Percentiles rank a stretch among this genome's conserved stretches.
phyloP scores from a whole-genome alignment of 2,113 vertebrate genomes.

The Strix uralensis region DNA sequence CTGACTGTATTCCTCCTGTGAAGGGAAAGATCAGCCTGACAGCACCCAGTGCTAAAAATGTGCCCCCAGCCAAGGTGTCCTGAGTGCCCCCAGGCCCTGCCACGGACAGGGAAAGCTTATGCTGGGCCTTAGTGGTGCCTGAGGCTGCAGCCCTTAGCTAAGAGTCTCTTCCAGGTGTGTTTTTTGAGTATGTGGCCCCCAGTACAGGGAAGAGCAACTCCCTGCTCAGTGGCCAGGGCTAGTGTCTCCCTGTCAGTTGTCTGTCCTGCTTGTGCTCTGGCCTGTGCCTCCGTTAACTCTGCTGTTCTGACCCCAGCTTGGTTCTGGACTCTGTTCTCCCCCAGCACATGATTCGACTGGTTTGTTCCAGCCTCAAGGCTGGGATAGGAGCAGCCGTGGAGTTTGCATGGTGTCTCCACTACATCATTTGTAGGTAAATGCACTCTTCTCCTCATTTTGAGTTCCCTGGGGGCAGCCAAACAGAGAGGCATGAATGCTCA shows the following conservation, averaged over 20 bases:
- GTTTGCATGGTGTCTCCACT: conserved; percentile 95
- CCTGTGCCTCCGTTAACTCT: not conserved
- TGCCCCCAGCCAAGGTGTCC: not conserved
- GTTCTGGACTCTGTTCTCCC: conserved; percentile 82
- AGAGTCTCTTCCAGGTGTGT: not conserved
- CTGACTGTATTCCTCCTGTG: not conserved
- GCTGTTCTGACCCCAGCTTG: conserved; percentile 67
- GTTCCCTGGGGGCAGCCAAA: not conserved
- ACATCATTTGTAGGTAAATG: conserved; percentile 85
- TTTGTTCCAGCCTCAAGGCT: conserved; percentile 77
- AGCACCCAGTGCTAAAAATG: not conserved
- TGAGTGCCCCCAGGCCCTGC: not conserved
- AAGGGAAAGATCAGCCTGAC: not conserved
- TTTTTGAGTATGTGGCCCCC: not conserved
- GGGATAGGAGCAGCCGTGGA: conserved; percentile 84
- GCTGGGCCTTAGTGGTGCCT: not conserved
- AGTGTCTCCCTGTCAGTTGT: not conserved
- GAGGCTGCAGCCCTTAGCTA: not conserved
- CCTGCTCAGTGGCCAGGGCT: not conserved
- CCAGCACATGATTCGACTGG: conserved; percentile 76
- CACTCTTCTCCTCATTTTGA: not conserved
- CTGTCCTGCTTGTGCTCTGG: not conserved
- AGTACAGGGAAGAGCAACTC: fast-evolving
- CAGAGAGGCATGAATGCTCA: fast-evolving
- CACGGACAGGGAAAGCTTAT: not conserved